Percentiles rank a stretch among this genome's conserved stretches.
Conservation (phyloP, 2,888 invertebrate genomes). For the Isotomurus palustris region DNA sequence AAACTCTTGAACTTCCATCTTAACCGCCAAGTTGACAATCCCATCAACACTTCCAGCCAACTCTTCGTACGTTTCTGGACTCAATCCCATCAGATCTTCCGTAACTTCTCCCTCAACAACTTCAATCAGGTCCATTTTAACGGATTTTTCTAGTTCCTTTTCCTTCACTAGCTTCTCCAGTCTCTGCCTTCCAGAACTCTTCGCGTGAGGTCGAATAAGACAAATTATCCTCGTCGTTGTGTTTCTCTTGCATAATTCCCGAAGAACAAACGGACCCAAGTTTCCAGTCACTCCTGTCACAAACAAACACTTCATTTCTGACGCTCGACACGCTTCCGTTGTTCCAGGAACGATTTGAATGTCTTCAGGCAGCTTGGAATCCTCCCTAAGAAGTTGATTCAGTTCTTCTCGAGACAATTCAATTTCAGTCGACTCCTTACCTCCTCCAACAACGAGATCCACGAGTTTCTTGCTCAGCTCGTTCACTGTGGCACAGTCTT, state of each 20-base stretch:
- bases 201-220: conserved; percentile 24
- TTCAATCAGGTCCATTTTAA: conserved; percentile 15
- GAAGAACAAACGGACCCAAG: conserved; percentile 28
- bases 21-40: conserved; percentile 28
- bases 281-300: conserved; percentile 38
- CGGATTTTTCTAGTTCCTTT: conserved; percentile 1
- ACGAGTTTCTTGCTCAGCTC: conserved; percentile 13
- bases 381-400: conserved; percentile 13
- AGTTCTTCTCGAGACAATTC: conserved; percentile 20
- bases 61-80: conserved; percentile 8
- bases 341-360: too few species aligned
- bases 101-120: conserved; percentile 23
- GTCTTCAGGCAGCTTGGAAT: neutral
- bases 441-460: conserved; percentile 18
- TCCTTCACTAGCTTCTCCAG: conserved; percentile 10
- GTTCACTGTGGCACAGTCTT: conserved; percentile 19
- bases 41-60: conserved; percentile 21
- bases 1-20: conserved; percentile 23
- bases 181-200: conserved; percentile 1
- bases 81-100: conserved; percentile 15
- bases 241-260: conserved; percentile 18
- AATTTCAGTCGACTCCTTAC: too few species aligned
- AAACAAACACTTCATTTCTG: conserved; percentile 28
- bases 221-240: conserved; percentile 21
- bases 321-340: neutral